Conservation (phyloP, 1,140 invertebrate genomes). For the Ridgeia piscesae region DNA sequence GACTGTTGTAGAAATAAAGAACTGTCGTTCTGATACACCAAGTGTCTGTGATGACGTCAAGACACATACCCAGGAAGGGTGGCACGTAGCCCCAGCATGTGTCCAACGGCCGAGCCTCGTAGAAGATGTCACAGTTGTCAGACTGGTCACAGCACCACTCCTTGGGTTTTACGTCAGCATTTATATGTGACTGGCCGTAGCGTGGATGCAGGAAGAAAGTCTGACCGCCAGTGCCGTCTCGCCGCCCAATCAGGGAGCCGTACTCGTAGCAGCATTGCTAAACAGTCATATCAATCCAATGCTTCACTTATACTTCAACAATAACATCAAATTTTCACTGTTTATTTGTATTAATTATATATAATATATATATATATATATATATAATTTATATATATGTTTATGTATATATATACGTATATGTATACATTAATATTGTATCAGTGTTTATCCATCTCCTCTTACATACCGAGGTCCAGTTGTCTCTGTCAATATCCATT, state of each 20-base stretch:
- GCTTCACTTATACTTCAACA: not conserved
- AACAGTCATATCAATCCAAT: not conserved
- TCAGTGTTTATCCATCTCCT: too few species aligned
- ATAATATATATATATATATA: too few species aligned
- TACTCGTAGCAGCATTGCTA: not conserved
- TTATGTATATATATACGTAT: too few species aligned
- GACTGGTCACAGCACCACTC: not conserved
- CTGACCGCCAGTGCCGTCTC: not conserved
- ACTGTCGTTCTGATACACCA: not conserved
- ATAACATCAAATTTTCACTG: not conserved
- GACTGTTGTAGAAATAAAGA: not conserved
- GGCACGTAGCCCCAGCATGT: not conserved
- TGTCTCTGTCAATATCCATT: too few species aligned
- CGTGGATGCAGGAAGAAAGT: not conserved
- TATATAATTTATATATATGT: too few species aligned
- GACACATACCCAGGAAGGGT: not conserved
- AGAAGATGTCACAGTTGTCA: not conserved
- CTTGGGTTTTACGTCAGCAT: not conserved
- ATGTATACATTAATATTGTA: not conserved
- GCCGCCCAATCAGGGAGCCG: not conserved
- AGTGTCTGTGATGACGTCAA: not conserved
- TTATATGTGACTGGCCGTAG: not conserved
- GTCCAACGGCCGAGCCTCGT: not conserved
- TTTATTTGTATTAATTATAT: not conserved
- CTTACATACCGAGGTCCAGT: too few species aligned